Base-by-base conservation (phyloP, 2,113 vertebrate genomes). In the Jaculus jaculus region DNA sequence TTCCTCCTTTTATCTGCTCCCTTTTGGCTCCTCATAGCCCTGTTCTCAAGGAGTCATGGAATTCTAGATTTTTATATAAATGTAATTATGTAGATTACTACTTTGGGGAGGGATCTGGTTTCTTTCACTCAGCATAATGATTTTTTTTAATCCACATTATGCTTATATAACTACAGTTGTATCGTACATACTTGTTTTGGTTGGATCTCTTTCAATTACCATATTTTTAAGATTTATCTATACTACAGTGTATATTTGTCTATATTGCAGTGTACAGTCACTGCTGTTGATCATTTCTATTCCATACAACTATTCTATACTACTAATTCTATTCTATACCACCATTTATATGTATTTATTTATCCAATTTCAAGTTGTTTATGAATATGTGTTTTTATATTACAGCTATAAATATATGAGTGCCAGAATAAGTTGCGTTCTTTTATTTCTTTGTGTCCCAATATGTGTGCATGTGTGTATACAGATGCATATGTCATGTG, bases 181-280 rank as follows among this genome's bases (percentile, higher is more conserved):
- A 12, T 24, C 39, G 23, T 28, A 37, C 23, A 20, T 17, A 20
- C 2, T 39, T 89, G 24, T 83, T 34, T 42, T 2, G 17, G 21
- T 61, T 68, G 23, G 11, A 6, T 65, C 23, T 80, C 58, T 86
- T 51, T 72, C 6, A 61, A 7, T 86, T 24, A 86, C 37, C 37
- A 37, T 94, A 66, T 72, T 90, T 77, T 66, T 75, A 32, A 68
- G 24, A 24, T 81, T 85, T 90, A 84, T 87, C 39, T 51, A 18
- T 3, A 58, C 75, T 21, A 4, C 61, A 10, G 10, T 71, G 2
- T 71, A 74, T 66, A 30, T 72, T 85, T 90, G 81, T 87, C 39
- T 51, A 18, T 3, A 58, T 79, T 21, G 3, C 61, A 10, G 10
- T 71, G 23, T 65, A 51, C 61, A 74, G 18, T 94, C 28, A 58